Percentiles rank a stretch among this genome's conserved stretches.
phyloP scores from a whole-genome alignment of 2,888 invertebrate genomes.

The Gonocerus acuteangulatus region DNA sequence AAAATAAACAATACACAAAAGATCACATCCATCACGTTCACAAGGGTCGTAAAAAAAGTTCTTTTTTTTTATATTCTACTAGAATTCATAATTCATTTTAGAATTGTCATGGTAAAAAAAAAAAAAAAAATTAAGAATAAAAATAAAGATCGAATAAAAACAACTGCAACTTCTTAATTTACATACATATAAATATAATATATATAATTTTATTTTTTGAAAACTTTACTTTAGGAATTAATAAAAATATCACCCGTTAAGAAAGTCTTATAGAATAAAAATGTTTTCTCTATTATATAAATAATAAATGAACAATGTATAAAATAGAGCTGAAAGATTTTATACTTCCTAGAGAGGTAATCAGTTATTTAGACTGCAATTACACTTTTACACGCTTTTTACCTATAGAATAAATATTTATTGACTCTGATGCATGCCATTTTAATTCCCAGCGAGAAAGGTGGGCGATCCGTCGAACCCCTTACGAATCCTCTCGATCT shows the following conservation, averaged over 20 bases:
- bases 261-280: slow-evolving; percentile 24
- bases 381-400: slow-evolving; percentile 23
- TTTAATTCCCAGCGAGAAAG: slow-evolving; percentile 40
- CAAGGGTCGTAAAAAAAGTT: slow-evolving; percentile 39
- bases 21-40: slow-evolving; percentile 37
- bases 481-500: background rate
- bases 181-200: background rate
- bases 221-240: slow-evolving; percentile 20
- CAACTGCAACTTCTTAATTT: slow-evolving; percentile 23
- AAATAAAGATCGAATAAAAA: background rate
- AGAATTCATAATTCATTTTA: slow-evolving; percentile 12
- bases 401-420: slow-evolving; percentile 21
- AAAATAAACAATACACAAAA: background rate
- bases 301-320: slow-evolving; percentile 23
- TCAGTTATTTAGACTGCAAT: slow-evolving; percentile 16
- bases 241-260: slow-evolving; percentile 25
- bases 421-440: slow-evolving; percentile 20
- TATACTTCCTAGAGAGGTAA: slow-evolving; percentile 23
- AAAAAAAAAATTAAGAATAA: slow-evolving; percentile 2
- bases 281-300: slow-evolving; percentile 11
- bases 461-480: slow-evolving; percentile 43
- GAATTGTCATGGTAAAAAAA: slow-evolving; percentile 30
- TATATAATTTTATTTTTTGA: background rate
- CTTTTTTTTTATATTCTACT: background rate
- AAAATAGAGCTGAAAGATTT: slow-evolving; percentile 13